Percentiles rank a stretch among this genome's conserved stretches.
phyloP scores from a whole-genome alignment of 2,888 invertebrate species.

The Onchidella celtica region DNA sequence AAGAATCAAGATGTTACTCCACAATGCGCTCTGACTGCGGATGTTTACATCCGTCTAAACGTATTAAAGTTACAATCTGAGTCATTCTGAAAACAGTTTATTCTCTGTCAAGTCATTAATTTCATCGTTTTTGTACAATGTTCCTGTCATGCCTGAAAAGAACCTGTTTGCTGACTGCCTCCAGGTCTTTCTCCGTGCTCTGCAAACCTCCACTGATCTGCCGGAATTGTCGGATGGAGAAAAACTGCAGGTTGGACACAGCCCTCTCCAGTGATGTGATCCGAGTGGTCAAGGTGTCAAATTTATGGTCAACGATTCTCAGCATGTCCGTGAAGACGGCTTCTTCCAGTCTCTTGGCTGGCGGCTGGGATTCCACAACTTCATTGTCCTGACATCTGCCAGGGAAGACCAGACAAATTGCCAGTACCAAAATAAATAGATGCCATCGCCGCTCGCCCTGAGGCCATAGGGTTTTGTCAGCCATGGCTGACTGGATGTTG shows the following conservation, averaged over 20 bases:
- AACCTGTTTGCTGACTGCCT: constrained; percentile 58
- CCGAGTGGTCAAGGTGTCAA: constrained; percentile 66
- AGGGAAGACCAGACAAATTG: not conserved
- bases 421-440: not conserved
- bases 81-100: too few species aligned
- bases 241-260: constrained; percentile 70
- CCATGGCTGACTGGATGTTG: too few species aligned
- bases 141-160: too few species aligned
- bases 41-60: too few species aligned
- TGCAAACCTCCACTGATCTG: constrained; percentile 66
- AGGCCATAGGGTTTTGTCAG: too few species aligned
- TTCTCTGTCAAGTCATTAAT: too few species aligned
- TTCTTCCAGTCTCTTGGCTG: constrained; percentile 57
- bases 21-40: too few species aligned
- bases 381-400: not conserved
- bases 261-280: constrained; percentile 66
- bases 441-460: too few species aligned
- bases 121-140: too few species aligned
- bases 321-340: constrained; percentile 65
- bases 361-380: not conserved
- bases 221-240: constrained; percentile 68
- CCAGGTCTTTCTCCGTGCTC: constrained; percentile 56
- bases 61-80: too few species aligned
- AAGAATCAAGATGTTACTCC: too few species aligned
- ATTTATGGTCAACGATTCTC: constrained; percentile 69